A percentile compares a stretch with the other conserved stretches of the same genome.
phyloP scores from a whole-genome alignment of 2,888 invertebrate genomes.

The Salpingus planirostris region DNA sequence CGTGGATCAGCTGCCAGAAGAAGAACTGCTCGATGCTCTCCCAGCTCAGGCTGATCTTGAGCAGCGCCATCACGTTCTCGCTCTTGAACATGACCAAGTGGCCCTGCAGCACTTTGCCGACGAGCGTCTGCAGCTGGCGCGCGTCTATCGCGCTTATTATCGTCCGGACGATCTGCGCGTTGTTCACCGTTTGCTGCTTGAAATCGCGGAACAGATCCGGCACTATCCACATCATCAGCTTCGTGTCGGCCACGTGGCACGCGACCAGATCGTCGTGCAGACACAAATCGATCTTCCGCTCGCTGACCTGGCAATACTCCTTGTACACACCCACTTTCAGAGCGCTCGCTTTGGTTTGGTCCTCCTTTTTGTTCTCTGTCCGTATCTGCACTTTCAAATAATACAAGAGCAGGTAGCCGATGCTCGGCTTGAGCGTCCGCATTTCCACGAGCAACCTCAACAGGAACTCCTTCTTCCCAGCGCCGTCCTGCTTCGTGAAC shows the following conservation, averaged over 20 bases:
- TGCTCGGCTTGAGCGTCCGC: conserved; percentile 58
- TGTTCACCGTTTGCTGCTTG: conserved; percentile 77
- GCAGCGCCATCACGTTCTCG: conserved; percentile 63
- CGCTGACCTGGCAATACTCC: conserved; percentile 72
- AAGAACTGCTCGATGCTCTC: conserved; percentile 97
- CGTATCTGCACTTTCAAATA: conserved; percentile 73
- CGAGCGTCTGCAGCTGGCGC: conserved; percentile 78
- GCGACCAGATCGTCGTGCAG: conserved; percentile 76
- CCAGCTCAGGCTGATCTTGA: conserved; percentile 83
- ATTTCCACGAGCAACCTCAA: conserved; percentile 70
- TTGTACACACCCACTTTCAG: conserved; percentile 82
- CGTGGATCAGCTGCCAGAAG: conserved; percentile 91
- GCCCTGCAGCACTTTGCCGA: conserved; percentile 86
- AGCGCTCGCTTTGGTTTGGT: conserved; percentile 44
- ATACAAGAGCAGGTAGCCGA: conserved; percentile 82
- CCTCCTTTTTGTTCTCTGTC: conserved; percentile 46
- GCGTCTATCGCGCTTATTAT: conserved; percentile 89
- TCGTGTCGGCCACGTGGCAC: conserved; percentile 83
- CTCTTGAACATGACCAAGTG: conserved; percentile 74
- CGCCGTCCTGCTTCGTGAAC: conserved; percentile 59
- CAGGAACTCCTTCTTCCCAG: conserved; percentile 63
- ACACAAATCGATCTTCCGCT: conserved; percentile 64
- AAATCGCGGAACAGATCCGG: conserved; percentile 90
- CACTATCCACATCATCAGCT: conserved; percentile 83
- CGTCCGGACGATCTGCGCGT: conserved; percentile 77